Base-by-base conservation (phyloP, 2,888 invertebrate genomes). In the Labia minor region DNA sequence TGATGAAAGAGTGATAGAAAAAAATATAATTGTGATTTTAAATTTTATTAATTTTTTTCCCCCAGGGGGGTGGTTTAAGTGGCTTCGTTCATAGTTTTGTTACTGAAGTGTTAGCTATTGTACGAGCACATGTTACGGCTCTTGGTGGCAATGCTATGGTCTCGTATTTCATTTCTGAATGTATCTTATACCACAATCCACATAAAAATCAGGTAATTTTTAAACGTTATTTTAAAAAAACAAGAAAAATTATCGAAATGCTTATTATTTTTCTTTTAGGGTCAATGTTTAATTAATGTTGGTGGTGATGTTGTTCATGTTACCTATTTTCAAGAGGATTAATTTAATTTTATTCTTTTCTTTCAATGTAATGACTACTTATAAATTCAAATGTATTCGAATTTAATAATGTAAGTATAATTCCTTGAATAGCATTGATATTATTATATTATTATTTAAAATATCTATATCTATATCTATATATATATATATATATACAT, bases 111-210 rank as follows among this genome's bases (percentile, higher is more conserved):
- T 77, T 96, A 73, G 94, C 95, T 0, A 93, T 97, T 70, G 92
- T 92, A 1, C 84, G 96, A 66, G 93, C 96, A 1, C 95, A 97
- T 79, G 92, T 97, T 21, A 87, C 90, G 0, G 92, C 95, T 0
- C 79, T 97, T 33, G 95, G 96, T 21, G 97, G 97, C 1, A 96
- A 97, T 78, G 95, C 95, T 0, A 87, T 98, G 82, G 90, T 95
- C 0, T 91, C 95, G 0, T 96, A 92, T 79, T 93, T 92, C 77
- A 87, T 96, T 84, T 91, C 90, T 10, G 92, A 97, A 78, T 88
- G 94, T 72, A 88, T 94, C 74, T 80, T 98, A 61, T 86, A 92
- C 69, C 92, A 95, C 77, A 95, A 92, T 78, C 90, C 93, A 71
- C 95, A 96, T 76, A 96, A 96, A 79, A 97, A 96, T 80, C 97